These are phyloP conservation scores for Dryocosmus kuriphilus DNA, from an alignment of 2,888 invertebrate genomes.

Conservation along the genomic window DNA sequence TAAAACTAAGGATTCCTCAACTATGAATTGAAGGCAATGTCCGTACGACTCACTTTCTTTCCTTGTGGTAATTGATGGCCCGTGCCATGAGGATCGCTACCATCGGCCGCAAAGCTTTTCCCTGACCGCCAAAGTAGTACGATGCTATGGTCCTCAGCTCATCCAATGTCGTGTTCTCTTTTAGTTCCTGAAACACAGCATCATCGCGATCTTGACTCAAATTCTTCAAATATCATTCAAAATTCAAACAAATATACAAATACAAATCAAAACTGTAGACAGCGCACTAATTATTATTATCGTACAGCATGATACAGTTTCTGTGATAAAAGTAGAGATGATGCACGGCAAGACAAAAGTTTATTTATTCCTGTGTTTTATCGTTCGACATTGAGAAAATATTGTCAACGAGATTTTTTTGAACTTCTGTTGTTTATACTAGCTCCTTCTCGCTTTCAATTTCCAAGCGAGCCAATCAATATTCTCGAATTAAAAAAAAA, in stretches of 20 bases:
- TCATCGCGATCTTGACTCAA: slow-evolving; percentile 51
- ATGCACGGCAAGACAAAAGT: no score
- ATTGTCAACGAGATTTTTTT: no score
- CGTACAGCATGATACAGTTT: no score
- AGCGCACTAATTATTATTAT: no score
- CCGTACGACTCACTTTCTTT: slow-evolving; percentile 84
- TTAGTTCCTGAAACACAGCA: slow-evolving; percentile 81
- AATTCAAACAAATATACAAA: slow-evolving; percentile 16
- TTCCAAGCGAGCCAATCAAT: no score
- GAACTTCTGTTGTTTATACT: no score
- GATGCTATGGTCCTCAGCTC: slow-evolving; percentile 95
- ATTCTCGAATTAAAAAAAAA: no score
- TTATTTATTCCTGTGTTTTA: no score
- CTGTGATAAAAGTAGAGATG: no score
- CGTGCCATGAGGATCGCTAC: slow-evolving; percentile 95
- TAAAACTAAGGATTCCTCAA: slow-evolving; percentile 17
- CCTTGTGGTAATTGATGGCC: slow-evolving; percentile 94
- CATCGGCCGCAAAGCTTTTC: slow-evolving; percentile 98
- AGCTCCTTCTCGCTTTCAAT: no score
- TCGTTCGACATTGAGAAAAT: no score
- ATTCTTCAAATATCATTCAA: slow-evolving; percentile 48
- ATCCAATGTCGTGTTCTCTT: slow-evolving; percentile 88
- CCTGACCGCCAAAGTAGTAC: slow-evolving; percentile 99
- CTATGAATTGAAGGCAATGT: slow-evolving; percentile 37
- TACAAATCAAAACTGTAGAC: not conserved